A percentile compares a stretch with the other conserved stretches of the same genome.
phyloP scores from a whole-genome alignment of 2,113 vertebrate genomes.

The Alethe castanea region DNA sequence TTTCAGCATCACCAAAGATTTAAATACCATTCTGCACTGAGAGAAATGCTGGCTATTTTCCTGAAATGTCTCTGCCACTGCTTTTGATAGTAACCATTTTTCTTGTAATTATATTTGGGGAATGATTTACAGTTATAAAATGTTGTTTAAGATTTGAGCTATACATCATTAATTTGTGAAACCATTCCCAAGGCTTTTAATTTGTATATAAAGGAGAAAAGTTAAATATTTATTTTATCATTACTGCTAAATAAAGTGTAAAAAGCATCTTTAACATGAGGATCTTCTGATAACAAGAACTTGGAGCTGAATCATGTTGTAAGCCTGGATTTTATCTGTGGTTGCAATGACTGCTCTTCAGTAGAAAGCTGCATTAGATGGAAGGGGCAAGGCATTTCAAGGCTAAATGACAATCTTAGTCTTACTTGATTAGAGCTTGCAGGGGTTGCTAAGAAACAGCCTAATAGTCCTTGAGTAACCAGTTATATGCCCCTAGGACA shows the following conservation, averaged over 20 bases:
- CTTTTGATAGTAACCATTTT: not conserved
- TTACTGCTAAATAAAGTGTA: not conserved
- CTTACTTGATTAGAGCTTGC: conserved; percentile 80
- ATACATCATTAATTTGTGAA: not conserved
- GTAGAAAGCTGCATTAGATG: conserved; percentile 24
- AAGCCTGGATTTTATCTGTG: not conserved
- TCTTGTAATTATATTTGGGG: not conserved
- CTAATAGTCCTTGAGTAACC: conserved; percentile 83
- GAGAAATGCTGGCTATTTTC: not conserved
- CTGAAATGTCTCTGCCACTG: not conserved
- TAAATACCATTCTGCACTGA: not conserved
- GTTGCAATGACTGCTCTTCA: not conserved
- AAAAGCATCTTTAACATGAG: not conserved
- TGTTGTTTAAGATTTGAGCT: not conserved
- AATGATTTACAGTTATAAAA: not conserved
- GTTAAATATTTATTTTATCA: not conserved
- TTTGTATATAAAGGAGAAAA: not conserved
- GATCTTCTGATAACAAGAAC: not conserved
- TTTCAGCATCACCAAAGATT: not conserved
- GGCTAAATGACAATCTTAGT: conserved; percentile 72
- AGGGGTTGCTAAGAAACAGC: conserved; percentile 85
- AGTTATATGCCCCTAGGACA: conserved; percentile 76
- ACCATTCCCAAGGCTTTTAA: not conserved
- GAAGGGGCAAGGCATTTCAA: conserved; percentile 49
- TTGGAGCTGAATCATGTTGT: not conserved